Percentiles rank a stretch among this genome's conserved stretches.
Conservation (phyloP, 2,797 vertebrate genomes). For the Ateles fusciceps region DNA sequence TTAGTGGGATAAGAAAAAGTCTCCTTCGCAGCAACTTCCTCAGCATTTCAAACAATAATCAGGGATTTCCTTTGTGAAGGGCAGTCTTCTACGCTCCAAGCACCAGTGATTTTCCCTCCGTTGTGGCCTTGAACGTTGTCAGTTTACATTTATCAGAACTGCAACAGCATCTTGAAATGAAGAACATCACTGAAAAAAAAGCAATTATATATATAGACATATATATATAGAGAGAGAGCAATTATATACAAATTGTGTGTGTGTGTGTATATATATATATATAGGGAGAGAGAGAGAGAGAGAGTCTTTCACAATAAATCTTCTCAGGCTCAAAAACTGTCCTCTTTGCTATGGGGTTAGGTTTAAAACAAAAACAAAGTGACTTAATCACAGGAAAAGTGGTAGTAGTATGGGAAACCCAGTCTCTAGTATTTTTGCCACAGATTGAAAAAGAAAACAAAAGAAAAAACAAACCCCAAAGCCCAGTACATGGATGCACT, state of each 20-base stretch:
- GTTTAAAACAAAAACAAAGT: not conserved
- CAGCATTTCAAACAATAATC: constrained; percentile 59
- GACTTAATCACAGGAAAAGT: not conserved
- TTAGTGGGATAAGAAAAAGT: constrained; percentile 80
- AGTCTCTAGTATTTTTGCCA: not conserved
- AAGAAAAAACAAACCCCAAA: not conserved
- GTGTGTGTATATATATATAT: not conserved
- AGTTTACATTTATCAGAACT: constrained; percentile 34
- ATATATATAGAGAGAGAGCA: no score
- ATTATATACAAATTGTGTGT: not conserved
- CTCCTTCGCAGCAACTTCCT: constrained; percentile 84
- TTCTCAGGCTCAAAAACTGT: not conserved
- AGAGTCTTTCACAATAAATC: not conserved
- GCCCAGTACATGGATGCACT: not conserved
- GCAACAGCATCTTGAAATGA: constrained; percentile 16
- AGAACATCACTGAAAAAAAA: constrained; percentile 71
- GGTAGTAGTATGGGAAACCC: not conserved
- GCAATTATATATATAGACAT: not conserved
- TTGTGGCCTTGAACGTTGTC: constrained; percentile 10
- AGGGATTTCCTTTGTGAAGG: constrained; percentile 41
- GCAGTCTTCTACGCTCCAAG: not conserved
- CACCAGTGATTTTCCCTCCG: constrained; percentile 37
- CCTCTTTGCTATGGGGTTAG: not conserved
- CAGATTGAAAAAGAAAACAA: not conserved
- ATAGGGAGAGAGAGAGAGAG: not conserved